phyloP scores from a whole-genome alignment of 2,888 invertebrate species.

The Spialia ferax region DNA sequence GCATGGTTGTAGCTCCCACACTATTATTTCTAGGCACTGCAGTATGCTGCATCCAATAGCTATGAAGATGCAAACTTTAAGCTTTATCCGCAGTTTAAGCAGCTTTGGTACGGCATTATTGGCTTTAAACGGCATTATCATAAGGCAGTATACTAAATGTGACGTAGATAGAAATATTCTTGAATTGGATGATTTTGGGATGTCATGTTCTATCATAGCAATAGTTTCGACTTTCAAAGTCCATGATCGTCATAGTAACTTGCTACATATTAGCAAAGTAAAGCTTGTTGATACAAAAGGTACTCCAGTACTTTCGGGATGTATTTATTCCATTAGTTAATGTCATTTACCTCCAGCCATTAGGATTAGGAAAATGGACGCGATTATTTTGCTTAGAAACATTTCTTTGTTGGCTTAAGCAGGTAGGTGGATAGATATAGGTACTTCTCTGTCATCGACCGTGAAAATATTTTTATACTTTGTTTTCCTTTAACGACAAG shows the following conservation, averaged over 20 bases:
- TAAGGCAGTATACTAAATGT: no score
- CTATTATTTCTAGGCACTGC: background rate
- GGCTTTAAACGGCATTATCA: background rate
- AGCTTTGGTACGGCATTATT: background rate
- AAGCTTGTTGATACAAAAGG: slow-evolving; percentile 9
- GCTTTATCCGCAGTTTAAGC: background rate
- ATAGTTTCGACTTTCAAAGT: background rate
- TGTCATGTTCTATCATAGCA: background rate
- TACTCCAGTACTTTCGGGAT: background rate
- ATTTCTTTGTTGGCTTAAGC: slow-evolving; percentile 1
- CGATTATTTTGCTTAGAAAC: slow-evolving; percentile 17
- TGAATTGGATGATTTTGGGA: background rate
- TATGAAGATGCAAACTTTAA: background rate
- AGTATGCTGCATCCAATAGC: background rate
- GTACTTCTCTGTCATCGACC: background rate
- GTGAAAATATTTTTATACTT: background rate
- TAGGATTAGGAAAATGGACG: slow-evolving; percentile 21
- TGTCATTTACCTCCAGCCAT: slow-evolving; percentile 26
- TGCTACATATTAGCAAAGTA: background rate
- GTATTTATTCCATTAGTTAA: slow-evolving; percentile 32
- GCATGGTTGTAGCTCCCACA: background rate
- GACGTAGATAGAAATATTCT: background rate
- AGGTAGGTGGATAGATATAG: no score
- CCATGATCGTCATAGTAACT: background rate
- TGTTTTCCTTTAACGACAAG: no score